Base-by-base conservation (phyloP, 2,888 invertebrate genomes). In the Pogonocherus hispidulus region DNA sequence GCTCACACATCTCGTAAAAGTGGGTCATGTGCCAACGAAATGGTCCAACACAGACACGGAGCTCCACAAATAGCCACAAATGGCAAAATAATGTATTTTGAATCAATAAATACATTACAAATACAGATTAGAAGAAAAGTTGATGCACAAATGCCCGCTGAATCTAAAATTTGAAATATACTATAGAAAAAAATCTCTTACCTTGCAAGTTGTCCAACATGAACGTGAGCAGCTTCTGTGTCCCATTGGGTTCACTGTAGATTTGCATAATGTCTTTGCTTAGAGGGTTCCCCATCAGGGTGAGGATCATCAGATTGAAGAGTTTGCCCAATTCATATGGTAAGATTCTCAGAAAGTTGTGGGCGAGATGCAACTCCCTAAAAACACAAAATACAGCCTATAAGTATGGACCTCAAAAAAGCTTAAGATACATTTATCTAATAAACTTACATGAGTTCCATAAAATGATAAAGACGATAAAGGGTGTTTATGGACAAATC, bases 261-360 rank as follows among this genome's bases (percentile, higher is more conserved):
- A 98, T 90, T 73, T 93, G 91, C 86, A 96, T 90, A 86, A 98
- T 93, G 84, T 98, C 98, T 86, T 95, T 95, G 82, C 93, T 93
- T 74, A 99, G 89, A 44, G 98, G 98, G 89, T 99, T 99, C 20
- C 97, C 98, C 83, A 94, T 93, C 79, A 96, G 89, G 83, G 97
- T 97, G 77, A 99, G 90, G 82, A 94, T 91, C 86, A 97, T 95
- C 75, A 99, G 90, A 87, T 98, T 96, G 87, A 99, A 99, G 80
- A 99, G 90, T 87, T 97, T 97, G 79, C 99, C 99, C 80, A 99
- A 89, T 88, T 99, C 98, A 86, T 95, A 98, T 2, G 99, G 99
- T 82, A 99, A 89, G 79, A 94, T 93, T 76, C 98, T 91, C 79
- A 99, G 90, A 86, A 93, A 93, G 88, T 99, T 99, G 87, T 98